A percentile compares a stretch with the other conserved stretches of the same genome.
These are phyloP conservation scores for Parotocinclus haroldoi DNA, from an alignment of 2,797 vertebrate genomes.

Conservation along the genomic window DNA sequence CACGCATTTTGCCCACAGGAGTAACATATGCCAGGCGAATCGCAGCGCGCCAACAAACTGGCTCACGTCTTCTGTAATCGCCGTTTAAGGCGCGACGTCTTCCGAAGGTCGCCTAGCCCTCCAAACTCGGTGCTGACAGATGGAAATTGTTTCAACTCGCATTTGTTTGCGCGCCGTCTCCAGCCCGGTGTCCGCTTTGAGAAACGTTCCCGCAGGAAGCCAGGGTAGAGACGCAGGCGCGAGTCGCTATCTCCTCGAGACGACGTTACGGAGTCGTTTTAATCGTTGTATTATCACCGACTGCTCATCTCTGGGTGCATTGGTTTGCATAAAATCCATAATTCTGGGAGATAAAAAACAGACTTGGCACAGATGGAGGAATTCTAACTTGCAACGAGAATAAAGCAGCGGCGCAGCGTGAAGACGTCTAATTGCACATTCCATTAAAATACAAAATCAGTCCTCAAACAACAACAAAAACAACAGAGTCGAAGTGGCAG, in stretches of 20 bases:
- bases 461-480: too few species aligned
- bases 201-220: neutral
- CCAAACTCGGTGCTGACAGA: neutral
- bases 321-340: constrained; percentile 80
- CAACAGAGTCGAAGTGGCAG: too few species aligned
- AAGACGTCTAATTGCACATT: too few species aligned
- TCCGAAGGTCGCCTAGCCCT: neutral
- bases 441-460: too few species aligned
- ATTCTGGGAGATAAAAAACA: constrained; percentile 63
- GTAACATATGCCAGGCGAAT: constrained; percentile 34
- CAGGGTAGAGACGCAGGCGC: neutral
- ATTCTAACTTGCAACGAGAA: neutral
- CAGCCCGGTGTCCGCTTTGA: neutral
- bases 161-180: too few species aligned
- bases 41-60: constrained; percentile 1
- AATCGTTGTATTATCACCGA: constrained; percentile 59
- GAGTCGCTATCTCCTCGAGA: constrained; percentile 46
- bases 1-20: constrained; percentile 28
- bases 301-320: constrained; percentile 50
- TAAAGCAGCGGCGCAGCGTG: neutral
- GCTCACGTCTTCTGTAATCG: neutral
- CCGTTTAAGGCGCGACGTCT: neutral
- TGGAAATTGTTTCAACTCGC: neutral
- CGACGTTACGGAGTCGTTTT: constrained; percentile 58
- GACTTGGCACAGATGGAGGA: constrained; percentile 29